These are phyloP conservation scores for Phrynocephalus forsythii DNA, from an alignment of 2,797 vertebrate species.

Conservation along the genomic window DNA sequence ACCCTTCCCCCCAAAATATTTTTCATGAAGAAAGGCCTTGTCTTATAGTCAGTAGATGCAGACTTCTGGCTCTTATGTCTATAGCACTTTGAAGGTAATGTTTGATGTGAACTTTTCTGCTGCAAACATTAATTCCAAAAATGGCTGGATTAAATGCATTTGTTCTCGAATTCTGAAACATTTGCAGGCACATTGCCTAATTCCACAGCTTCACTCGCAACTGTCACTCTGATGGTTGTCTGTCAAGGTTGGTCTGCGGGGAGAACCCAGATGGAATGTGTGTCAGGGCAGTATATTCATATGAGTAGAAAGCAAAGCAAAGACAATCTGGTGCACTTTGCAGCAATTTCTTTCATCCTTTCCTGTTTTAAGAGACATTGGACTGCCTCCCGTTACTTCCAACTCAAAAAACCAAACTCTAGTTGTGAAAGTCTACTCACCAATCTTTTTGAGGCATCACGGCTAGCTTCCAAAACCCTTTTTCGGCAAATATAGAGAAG, in stretches of 20 bases:
- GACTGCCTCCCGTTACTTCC: not conserved
- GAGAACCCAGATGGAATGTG: slow-evolving; percentile 26
- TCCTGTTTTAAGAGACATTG: not conserved
- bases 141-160: slow-evolving; percentile 12
- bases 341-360: not conserved
- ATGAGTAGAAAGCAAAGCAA: not conserved
- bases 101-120: slow-evolving; percentile 52
- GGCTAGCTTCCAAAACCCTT: not conserved
- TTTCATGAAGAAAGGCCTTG: slow-evolving; percentile 40
- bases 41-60: slow-evolving; percentile 47
- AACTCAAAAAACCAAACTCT: not conserved
- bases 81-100: slow-evolving; percentile 51
- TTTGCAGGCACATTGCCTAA: slow-evolving; percentile 47
- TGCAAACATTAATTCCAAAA: slow-evolving; percentile 60
- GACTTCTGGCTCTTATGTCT: slow-evolving; percentile 30
- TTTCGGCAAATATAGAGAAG: not conserved
- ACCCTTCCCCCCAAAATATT: slow-evolving; percentile 34
- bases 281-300: not conserved
- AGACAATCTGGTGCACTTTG: rapidly evolving
- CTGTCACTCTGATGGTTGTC: slow-evolving; percentile 45
- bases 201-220: slow-evolving; percentile 40
- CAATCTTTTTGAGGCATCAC: not conserved
- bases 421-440: too few relatives aligned
- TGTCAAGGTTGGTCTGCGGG: slow-evolving; percentile 32
- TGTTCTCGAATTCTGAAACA: slow-evolving; percentile 56